Evolutionary conservation across 1,140 invertebrate genomes (phyloP).

Genomic region (Maconellicoccus hirsutus): DNA sequence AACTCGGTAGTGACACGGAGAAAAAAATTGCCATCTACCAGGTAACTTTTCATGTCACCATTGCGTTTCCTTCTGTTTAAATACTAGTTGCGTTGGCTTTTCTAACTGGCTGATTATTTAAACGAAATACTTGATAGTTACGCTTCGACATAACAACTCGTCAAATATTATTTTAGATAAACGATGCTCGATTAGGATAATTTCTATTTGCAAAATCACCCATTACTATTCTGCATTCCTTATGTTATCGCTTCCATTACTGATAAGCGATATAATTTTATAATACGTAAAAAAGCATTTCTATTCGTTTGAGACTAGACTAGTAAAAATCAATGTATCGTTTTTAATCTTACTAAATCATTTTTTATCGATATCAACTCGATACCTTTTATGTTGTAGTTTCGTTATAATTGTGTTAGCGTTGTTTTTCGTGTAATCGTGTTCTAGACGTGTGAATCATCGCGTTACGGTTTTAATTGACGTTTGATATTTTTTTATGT

Average conservation of each 20-base stretch:
- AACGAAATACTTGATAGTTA: background rate
- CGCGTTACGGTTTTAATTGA: background rate
- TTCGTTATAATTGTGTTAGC: no score
- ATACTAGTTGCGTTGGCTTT: background rate
- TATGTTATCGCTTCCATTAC: background rate
- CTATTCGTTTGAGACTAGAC: no score
- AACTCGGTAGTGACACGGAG: no score
- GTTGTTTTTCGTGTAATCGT: background rate
- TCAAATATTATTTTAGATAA: background rate
- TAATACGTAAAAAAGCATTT: no score
- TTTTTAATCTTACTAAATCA: no score
- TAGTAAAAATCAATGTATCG: no score
- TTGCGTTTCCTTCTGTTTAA: no score
- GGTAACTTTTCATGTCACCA: no score
- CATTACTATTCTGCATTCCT: background rate
- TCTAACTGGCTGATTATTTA: background rate
- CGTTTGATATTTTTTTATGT: conserved; percentile 27
- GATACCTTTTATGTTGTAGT: no score
- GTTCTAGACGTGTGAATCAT: background rate
- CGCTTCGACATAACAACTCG: background rate
- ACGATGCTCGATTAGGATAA: background rate
- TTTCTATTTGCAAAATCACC: background rate
- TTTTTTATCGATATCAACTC: no score
- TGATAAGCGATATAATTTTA: background rate
- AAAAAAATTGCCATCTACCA: no score